These are phyloP conservation scores for Leptobrachium leishanense DNA, from an alignment of 2,113 vertebrate species.

Conservation along the genomic window DNA sequence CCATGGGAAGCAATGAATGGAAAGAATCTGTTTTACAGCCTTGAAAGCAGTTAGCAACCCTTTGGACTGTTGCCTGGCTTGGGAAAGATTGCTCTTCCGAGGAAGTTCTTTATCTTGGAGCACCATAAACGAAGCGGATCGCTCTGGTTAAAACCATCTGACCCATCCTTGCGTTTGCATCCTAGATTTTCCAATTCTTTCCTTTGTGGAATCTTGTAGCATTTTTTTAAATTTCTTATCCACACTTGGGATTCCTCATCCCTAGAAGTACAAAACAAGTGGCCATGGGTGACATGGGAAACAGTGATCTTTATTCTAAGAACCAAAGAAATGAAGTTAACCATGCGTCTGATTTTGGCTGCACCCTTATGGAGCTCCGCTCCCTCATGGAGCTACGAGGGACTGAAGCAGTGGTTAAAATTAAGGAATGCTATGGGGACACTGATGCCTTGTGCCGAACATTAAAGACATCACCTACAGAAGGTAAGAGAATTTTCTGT, in stretches of 20 bases:
- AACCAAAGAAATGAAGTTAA: conserved; percentile 95
- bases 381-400: conserved; percentile 96
- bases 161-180: not conserved
- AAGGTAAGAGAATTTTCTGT: conserved; percentile 73
- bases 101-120: conserved; percentile 51
- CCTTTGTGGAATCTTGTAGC: not conserved
- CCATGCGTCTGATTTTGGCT: conserved; percentile 88
- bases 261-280: conserved; percentile 38
- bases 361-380: conserved; percentile 90
- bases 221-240: not conserved
- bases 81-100: conserved; percentile 56
- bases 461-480: conserved; percentile 91
- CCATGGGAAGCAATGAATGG: conserved; percentile 89
- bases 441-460: conserved; percentile 89
- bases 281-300: conserved; percentile 97
- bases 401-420: conserved; percentile 92
- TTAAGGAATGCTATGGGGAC: conserved; percentile 93
- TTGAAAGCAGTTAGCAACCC: conserved; percentile 69
- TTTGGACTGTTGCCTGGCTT: conserved; percentile 59
- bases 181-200: not conserved
- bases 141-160: conserved; percentile 20
- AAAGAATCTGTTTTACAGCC: conserved; percentile 87
- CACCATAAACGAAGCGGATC: conserved; percentile 49
- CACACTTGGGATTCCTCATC: conserved; percentile 2
- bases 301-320: conserved; percentile 98